Evolutionary conservation across 2,888 invertebrate species (phyloP).

Genomic region (Adineta ricciae): DNA sequence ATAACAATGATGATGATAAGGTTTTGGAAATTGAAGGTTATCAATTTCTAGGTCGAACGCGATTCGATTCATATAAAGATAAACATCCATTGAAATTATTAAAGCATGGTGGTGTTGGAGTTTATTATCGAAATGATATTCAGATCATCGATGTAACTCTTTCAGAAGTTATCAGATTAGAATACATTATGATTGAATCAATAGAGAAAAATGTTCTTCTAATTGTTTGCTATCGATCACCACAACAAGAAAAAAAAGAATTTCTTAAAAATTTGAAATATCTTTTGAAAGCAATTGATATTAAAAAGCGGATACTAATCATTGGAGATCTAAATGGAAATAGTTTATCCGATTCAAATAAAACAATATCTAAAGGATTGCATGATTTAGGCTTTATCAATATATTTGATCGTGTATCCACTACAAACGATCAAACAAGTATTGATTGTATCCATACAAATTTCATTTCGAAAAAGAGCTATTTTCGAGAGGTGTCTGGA

Average conservation of each 20-base stretch:
- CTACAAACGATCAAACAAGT: background rate
- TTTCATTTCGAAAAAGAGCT: too few relatives aligned
- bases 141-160: too few relatives aligned
- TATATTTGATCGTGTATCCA: background rate
- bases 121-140: background rate
- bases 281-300: background rate
- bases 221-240: background rate
- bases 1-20: background rate
- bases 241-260: background rate
- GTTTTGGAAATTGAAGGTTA: background rate
- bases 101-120: background rate
- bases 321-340: background rate
- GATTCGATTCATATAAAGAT: background rate
- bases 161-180: background rate
- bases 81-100: background rate
- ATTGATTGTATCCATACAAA: background rate
- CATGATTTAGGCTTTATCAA: background rate
- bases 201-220: background rate
- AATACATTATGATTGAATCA: background rate
- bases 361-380: background rate
- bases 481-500: too few relatives aligned
- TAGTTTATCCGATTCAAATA: background rate
- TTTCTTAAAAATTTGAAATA: background rate
- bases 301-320: background rate
- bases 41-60: background rate